Evolutionary conservation across 1,140 invertebrate genomes (phyloP), one percentile per base, ranked within the genome.

Genomic region (Anoplolepis gracilipes): DNA sequence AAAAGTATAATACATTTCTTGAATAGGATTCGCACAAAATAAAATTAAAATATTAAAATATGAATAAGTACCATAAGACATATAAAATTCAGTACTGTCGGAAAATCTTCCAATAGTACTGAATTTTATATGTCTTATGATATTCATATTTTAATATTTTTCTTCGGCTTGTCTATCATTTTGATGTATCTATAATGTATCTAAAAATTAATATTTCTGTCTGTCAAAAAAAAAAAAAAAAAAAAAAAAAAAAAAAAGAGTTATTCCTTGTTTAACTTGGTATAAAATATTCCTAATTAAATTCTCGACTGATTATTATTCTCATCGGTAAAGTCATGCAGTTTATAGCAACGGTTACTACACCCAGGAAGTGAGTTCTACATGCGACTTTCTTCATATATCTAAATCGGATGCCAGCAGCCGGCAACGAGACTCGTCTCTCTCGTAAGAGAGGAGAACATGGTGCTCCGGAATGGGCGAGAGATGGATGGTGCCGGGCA

Each of bases 401-500:
- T 82, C 67, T 82, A 55, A 82, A 59, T 46, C 36, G 39, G 78
- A 82, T 55, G 36, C 72, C 78, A 72, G 67, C 19, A 72, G 36
- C 65, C 78, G 25, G 19, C 77, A 64, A 30, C 65, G 49, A 46
- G 65, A 5, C 49, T 69, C 76, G 75, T 79, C 64, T 70, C 53
- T 19, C 59, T 30, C 39, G 49, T 13, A 59, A 28, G 25, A 81
- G 78, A 82, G 78, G 22, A 72, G 39, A 25, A 72, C 78, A 42
- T 36, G 30, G 59, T 42, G 72, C 39, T 25, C 30, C 61, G 61
- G 62, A 64, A 53, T 57, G 62, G 57, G 64, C 62, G 42, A 57
- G 88, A 88, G 90, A 91, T 85, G 79, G 70, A 90, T 88, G 76
- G 62, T 91, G 77, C 88, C 90, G 90, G 89, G 81, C 62, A 65